Conservation (phyloP, 2,888 invertebrate species). For the Acrobasis consociella region DNA sequence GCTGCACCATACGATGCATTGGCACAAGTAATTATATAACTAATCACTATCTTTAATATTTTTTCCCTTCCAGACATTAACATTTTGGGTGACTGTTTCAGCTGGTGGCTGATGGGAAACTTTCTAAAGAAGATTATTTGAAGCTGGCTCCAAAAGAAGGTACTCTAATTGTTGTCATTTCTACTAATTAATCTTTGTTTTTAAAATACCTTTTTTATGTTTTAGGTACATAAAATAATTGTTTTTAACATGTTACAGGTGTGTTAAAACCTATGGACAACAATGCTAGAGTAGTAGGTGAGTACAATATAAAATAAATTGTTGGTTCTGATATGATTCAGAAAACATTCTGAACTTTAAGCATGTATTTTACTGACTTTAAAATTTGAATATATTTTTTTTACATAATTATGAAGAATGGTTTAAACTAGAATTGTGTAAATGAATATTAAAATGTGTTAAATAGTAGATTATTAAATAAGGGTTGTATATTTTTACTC, state of each 20-base stretch:
- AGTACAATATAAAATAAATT: slow-evolving; percentile 39
- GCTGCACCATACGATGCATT: slow-evolving; percentile 64
- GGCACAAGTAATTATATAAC: slow-evolving; percentile 66
- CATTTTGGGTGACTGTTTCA: slow-evolving; percentile 55
- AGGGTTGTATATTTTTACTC: too few species aligned
- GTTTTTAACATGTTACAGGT: slow-evolving; percentile 53
- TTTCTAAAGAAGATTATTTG: slow-evolving; percentile 72
- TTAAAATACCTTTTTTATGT: too few species aligned
- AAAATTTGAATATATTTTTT: too few species aligned
- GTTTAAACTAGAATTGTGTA: too few species aligned
- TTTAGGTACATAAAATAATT: slow-evolving; percentile 9
- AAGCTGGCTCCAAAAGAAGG: slow-evolving; percentile 75
- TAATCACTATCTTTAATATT: slow-evolving; percentile 10
- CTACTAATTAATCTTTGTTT: slow-evolving; percentile 21
- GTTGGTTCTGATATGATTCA: not conserved
- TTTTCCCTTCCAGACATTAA: slow-evolving; percentile 7
- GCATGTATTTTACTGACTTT: too few species aligned
- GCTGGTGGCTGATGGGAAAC: slow-evolving; percentile 75
- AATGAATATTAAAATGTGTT: too few species aligned
- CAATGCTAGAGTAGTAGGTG: slow-evolving; percentile 58
- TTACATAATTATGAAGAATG: too few species aligned
- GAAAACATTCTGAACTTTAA: too few species aligned
- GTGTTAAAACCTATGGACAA: slow-evolving; percentile 47
- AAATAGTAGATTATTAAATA: too few species aligned
- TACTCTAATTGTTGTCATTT: slow-evolving; percentile 38